Evolutionary conservation across 2,888 invertebrate species (phyloP), one percentile per base, ranked within the genome.

Genomic region (Cantharis flavilabris): DNA sequence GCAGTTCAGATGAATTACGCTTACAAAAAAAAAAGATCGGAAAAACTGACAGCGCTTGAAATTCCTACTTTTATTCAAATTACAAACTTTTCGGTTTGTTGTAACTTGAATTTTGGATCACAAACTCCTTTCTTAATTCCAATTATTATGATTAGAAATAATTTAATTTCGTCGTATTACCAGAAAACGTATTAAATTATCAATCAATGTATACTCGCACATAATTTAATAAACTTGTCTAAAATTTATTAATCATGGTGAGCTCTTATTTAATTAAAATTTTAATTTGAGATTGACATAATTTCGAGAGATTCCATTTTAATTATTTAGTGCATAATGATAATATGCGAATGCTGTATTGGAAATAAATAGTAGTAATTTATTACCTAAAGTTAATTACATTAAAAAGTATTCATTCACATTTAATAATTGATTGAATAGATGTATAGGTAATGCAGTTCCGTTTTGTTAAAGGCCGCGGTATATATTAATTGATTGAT

Each of bases 401-500:
- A 49, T 49, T 49, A 49, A 49, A 49, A 49, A 49, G 49, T 49
- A n/a, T 49, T n/a, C 49, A 49, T n/a, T 49, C 7, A 3, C 49
- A 49, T 49, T 49, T 49, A 2, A n/a, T 49, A 49, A 49, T 49
- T 49, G 49, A 49, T 49, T 49, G 49, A 49, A 49, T n/a, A 49
- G n/a, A 49, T n/a, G 49, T 49, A n/a, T n/a, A 49, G 49, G 49
- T 49, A 49, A 49, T 49, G 49, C 49, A 49, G 49, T 49, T 13
- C 49, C 69, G 73, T 26, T 64, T 18, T 70, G 33, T 28, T 63
- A 69, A 73, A 63, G 62, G 16, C 62, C 14, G 62, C 23, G 62
- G 13, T 28, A 73, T 69, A 49, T 49, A 49, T 70, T 73, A 73
- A 73, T 73, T 73, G 73, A 73, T 73, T 73, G 73, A 73, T 73